Percentiles rank a stretch among this genome's conserved stretches.
Conservation (phyloP, 2,797 vertebrate species). For the Lepus townsendii region DNA sequence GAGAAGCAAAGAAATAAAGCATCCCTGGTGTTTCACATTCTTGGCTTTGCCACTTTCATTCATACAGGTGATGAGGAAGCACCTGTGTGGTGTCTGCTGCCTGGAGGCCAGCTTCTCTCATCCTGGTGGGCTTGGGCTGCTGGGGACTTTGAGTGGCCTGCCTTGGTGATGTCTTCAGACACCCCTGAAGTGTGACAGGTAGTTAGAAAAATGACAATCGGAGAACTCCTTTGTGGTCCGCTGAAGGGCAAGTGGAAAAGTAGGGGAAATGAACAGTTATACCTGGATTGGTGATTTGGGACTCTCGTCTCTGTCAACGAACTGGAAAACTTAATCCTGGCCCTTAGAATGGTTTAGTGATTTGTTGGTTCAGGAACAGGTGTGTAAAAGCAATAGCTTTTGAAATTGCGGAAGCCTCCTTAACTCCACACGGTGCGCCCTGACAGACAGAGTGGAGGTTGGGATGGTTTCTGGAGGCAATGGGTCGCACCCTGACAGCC, state of each 20-base stretch:
- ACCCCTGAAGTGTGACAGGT: neutral
- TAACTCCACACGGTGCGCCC: constrained; percentile 67
- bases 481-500: neutral
- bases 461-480: constrained; percentile 52
- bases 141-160: neutral
- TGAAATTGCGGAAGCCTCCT: constrained; percentile 81
- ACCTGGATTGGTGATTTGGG: constrained; percentile 77
- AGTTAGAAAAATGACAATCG: neutral
- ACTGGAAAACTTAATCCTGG: constrained; percentile 85
- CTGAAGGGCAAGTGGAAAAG: constrained; percentile 66
- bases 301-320: constrained; percentile 83
- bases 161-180: neutral
- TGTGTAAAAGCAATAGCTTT: constrained; percentile 80
- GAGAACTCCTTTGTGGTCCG: neutral
- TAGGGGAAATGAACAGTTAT: constrained; percentile 77
- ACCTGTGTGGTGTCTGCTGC: neutral
- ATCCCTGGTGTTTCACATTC: neutral
- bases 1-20: neutral
- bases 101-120: neutral
- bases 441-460: constrained; percentile 58
- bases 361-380: constrained; percentile 77
- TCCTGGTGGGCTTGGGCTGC: neutral
- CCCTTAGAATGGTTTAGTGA: constrained; percentile 70
- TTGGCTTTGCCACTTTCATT: neutral
- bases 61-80: neutral